phyloP scores from a whole-genome alignment of 2,113 vertebrate genomes.

The Oenanthe oenanthe region DNA sequence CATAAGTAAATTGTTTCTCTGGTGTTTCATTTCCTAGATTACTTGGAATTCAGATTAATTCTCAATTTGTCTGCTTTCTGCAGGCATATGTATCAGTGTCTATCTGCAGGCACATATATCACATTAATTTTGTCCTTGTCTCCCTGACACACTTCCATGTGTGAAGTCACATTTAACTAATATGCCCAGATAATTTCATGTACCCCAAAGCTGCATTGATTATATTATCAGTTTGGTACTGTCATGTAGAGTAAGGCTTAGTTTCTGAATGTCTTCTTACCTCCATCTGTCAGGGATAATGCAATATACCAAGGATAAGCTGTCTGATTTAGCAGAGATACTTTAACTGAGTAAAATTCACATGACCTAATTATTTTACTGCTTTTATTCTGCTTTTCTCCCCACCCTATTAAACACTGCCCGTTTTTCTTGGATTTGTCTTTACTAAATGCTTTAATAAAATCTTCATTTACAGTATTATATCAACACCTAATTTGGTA shows the following conservation, averaged over 20 bases:
- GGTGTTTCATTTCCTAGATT: conserved; percentile 11
- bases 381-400: background rate
- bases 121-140: background rate
- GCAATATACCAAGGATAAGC: background rate
- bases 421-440: background rate
- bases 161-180: conserved; percentile 22
- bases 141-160: background rate
- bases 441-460: background rate
- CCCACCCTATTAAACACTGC: background rate
- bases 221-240: background rate
- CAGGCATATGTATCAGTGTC: background rate
- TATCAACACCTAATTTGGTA: background rate
- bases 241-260: background rate
- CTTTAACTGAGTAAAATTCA: background rate
- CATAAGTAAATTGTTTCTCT: conserved; percentile 60
- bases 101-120: background rate
- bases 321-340: background rate
- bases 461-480: background rate
- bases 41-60: conserved; percentile 30
- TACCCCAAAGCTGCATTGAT: background rate
- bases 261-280: background rate
- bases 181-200: background rate
- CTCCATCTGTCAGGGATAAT: background rate
- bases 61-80: conserved; percentile 6
- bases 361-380: background rate